Evolutionary conservation across 2,888 invertebrate species (phyloP).

Genomic region (Ectobius pallidus): DNA sequence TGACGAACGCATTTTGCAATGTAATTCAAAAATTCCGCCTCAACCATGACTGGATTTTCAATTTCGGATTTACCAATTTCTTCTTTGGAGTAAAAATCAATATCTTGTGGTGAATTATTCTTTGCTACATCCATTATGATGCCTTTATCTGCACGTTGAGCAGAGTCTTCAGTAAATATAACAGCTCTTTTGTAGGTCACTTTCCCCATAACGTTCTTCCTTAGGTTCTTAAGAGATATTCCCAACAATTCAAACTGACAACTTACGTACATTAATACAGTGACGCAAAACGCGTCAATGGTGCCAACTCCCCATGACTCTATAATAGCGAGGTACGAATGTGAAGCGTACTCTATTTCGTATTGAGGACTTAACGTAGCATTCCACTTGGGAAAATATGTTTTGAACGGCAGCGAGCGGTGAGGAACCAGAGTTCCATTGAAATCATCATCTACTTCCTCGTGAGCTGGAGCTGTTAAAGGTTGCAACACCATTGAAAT

Average conservation of each 20-base stretch:
- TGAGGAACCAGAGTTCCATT: background rate
- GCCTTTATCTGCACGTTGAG: background rate
- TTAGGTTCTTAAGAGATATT: background rate
- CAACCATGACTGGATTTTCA: background rate
- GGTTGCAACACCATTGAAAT: background rate
- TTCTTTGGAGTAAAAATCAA: background rate
- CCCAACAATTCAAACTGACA: background rate
- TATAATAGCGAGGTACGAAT: background rate
- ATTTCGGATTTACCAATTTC: background rate
- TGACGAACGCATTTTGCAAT: background rate
- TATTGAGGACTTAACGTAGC: background rate
- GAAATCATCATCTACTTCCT: background rate
- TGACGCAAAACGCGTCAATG: conserved; percentile 6
- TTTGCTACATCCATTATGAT: background rate
- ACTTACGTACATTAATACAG: background rate
- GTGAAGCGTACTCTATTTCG: background rate
- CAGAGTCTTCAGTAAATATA: background rate
- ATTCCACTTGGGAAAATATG: background rate
- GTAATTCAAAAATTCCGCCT: background rate
- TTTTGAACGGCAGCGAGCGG: background rate
- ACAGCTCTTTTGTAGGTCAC: background rate
- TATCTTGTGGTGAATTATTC: background rate
- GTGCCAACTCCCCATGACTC: background rate
- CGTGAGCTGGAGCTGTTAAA: background rate
- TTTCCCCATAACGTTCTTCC: background rate